A percentile compares a stretch with the other conserved stretches of the same genome.
These are phyloP conservation scores for Idris sp. DNA, from an alignment of 1,140 invertebrate genomes.

Conservation along the genomic window DNA sequence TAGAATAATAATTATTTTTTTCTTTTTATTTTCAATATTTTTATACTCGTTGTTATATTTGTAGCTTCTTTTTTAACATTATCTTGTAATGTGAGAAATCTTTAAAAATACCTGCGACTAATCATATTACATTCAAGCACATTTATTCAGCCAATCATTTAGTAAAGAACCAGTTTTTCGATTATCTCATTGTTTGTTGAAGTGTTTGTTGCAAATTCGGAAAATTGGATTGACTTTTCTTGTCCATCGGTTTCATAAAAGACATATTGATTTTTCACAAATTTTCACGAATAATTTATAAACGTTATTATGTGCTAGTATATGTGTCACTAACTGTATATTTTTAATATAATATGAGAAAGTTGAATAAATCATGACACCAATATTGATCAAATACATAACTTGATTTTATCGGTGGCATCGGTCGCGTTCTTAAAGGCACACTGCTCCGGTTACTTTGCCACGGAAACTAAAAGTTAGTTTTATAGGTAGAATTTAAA, in stretches of 20 bases:
- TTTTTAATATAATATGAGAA: conserved; percentile 43
- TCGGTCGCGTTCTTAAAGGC: neutral
- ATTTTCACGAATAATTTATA: conserved; percentile 46
- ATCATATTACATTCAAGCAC: conserved; percentile 6
- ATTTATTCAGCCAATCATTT: neutral
- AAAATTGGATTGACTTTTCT: conserved; percentile 14
- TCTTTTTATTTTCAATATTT: no score
- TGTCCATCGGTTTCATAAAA: conserved; percentile 10
- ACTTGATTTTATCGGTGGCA: conserved; percentile 22
- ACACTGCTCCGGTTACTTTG: no score
- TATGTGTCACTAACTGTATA: conserved; percentile 34
- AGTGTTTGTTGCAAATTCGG: neutral
- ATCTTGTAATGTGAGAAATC: no score
- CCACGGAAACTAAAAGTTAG: no score
- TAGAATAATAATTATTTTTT: no score
- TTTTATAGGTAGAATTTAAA: no score
- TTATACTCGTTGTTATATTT: no score
- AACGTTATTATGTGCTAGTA: conserved; percentile 20
- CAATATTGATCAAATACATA: conserved; percentile 33
- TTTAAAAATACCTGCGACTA: no score
- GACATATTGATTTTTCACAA: conserved; percentile 25
- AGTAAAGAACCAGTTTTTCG: neutral
- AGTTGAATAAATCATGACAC: conserved; percentile 33
- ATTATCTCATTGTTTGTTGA: neutral
- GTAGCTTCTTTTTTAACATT: no score